Evolutionary conservation across 2,888 invertebrate species (phyloP).

Genomic region (Portevinia maculata): DNA sequence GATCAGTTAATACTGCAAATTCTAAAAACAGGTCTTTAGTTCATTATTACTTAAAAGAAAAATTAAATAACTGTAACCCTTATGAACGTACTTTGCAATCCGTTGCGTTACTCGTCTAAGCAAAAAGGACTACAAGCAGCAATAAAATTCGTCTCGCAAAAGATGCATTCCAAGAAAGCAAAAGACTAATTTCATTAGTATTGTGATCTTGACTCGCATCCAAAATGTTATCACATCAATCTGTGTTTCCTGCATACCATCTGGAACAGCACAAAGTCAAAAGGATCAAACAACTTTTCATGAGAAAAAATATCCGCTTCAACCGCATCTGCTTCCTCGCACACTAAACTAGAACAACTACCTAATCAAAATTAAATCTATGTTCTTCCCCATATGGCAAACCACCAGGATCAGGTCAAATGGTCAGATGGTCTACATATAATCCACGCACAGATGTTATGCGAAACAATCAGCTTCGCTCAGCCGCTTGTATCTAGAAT

Average conservation of each 20-base stretch:
- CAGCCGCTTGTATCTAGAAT: slow-evolving; percentile 35
- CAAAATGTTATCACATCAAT: slow-evolving; percentile 5
- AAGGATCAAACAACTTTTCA: slow-evolving; percentile 22
- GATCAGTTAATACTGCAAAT: no score
- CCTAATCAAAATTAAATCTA: slow-evolving; percentile 65
- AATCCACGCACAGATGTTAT: slow-evolving; percentile 54
- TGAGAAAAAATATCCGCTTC: slow-evolving; percentile 24
- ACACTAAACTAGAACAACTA: slow-evolving; percentile 17
- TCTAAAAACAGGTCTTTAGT: no score
- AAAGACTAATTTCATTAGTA: neutral
- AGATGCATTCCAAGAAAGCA: neutral
- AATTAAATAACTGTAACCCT: no score
- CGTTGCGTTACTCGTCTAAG: neutral
- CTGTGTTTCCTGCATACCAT: slow-evolving; percentile 14
- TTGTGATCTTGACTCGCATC: neutral
- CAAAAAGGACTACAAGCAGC: neutral
- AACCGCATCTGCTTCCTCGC: slow-evolving; percentile 25
- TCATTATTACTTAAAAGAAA: no score
- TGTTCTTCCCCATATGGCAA: slow-evolving; percentile 17
- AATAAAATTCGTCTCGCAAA: neutral
- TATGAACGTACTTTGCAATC: neutral
- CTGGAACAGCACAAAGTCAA: slow-evolving; percentile 24
- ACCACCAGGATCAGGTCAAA: slow-evolving; percentile 57
- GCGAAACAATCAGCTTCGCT: slow-evolving; percentile 35
- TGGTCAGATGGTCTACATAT: slow-evolving; percentile 47